Conservation (phyloP, 2,797 vertebrate species). For the Scolopax rusticola region DNA sequence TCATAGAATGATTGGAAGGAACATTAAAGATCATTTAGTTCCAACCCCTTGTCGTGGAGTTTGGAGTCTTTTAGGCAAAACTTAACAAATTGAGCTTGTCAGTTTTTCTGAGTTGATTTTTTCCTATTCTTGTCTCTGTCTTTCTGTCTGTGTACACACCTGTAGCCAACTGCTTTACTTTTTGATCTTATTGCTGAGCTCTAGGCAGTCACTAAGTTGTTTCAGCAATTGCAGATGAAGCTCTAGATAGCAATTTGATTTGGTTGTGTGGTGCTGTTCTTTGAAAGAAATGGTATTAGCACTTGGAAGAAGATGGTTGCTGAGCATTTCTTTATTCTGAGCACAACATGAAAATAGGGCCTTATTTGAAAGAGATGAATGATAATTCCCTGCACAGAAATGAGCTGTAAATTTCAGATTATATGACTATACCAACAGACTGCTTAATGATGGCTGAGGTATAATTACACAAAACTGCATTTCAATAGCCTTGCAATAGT, state of each 20-base stretch:
- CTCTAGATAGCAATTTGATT: neutral
- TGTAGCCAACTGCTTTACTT: neutral
- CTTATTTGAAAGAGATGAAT: neutral
- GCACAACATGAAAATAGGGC: neutral
- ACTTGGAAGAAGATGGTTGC: neutral
- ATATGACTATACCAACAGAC: neutral
- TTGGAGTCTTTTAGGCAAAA: neutral
- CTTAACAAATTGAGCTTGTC: fast-evolving
- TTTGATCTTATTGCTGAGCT: neutral
- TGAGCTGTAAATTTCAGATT: neutral
- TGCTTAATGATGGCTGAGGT: neutral
- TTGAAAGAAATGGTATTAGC: neutral
- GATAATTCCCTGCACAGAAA: neutral
- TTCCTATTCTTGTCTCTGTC: neutral
- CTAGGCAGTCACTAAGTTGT: neutral
- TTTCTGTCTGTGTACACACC: neutral
- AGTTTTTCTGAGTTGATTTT: neutral
- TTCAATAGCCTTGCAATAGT: neutral
- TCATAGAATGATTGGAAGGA: too few species aligned
- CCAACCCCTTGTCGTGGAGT: neutral
- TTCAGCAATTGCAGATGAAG: neutral
- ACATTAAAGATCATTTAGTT: too few species aligned
- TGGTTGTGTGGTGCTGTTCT: neutral
- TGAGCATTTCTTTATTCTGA: neutral
- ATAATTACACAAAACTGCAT: neutral